Base-by-base conservation (phyloP, 2,888 invertebrate genomes). In the Tipula lateralis region DNA sequence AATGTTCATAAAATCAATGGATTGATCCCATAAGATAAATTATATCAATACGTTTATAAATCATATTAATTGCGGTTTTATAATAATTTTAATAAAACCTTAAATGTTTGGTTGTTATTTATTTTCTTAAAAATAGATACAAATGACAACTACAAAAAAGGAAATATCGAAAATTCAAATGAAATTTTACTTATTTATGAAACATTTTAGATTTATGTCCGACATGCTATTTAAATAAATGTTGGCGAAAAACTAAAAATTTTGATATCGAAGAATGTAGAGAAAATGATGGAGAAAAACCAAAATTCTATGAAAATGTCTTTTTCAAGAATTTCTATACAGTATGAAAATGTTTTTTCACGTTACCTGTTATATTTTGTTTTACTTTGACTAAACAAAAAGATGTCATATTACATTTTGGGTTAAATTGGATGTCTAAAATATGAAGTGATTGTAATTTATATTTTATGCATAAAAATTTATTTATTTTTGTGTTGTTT, bases 181-280 rank as follows among this genome's bases (percentile, higher is more conserved):
- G 12, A 9, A 66, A 66, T 24, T 66, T 66, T 66, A 66, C 24
- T 66, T 66, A 66, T 66, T 66, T 66, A 66, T 66, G 19, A 66
- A 24, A 66, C 19, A 66, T 66, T 66, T 66, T 66, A 66, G 7
- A 66, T 66, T 66, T 66, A 66, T 66, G 66, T 66, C 24, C 9
- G 66, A 66, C 66, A 66, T 66, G 66, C 66, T 24, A 66, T 66
- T 66, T 66, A 66, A 66, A 66, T 66, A 66, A 66, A 66, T 66
- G n/a, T n/a, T n/a, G n/a, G n/a, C n/a, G n/a, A n/a, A n/a, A n/a
- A 66, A 66, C 19, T 66, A 66, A 66, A 24, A 24, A 66, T 32
- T n/a, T n/a, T n/a, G 12, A 9, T 12, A 9, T 9, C 36, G 9
- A 9, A 36, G 36, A 36, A n/a, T 6, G 2, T 36, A 4, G 36